Evolutionary conservation across 2,113 vertebrate genomes (phyloP).

Genomic region (Hylia prasina): DNA sequence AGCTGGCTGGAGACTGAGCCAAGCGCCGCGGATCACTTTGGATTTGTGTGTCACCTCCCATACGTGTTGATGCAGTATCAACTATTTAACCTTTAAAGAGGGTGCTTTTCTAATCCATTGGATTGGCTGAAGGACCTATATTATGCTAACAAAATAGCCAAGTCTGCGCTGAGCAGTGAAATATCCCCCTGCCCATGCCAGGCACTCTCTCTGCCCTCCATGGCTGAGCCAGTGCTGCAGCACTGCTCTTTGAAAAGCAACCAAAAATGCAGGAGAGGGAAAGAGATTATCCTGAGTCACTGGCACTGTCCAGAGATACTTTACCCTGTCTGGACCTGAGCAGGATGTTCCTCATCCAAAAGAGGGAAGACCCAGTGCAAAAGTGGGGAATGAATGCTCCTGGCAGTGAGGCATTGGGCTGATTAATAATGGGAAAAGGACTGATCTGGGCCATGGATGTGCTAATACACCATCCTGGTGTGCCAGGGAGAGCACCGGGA

Average conservation of each 20-base stretch:
- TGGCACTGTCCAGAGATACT: neutral
- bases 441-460: neutral
- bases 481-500: neutral
- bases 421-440: neutral
- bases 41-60: neutral
- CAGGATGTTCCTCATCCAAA: neutral
- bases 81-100: neutral
- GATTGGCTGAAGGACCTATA: neutral
- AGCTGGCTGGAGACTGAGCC: neutral
- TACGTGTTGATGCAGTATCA: neutral
- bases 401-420: neutral
- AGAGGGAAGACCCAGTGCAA: neutral
- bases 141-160: neutral
- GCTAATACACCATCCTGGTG: neutral
- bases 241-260: neutral
- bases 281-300: neutral
- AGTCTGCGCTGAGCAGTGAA: neutral
- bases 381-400: neutral
- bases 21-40: neutral
- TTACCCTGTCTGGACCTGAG: neutral
- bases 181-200: neutral
- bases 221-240: neutral
- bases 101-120: neutral
- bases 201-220: neutral
- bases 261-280: neutral